These are phyloP conservation scores for Rhingia rostrata DNA, from an alignment of 2,888 invertebrate genomes.

Conservation along the genomic window DNA sequence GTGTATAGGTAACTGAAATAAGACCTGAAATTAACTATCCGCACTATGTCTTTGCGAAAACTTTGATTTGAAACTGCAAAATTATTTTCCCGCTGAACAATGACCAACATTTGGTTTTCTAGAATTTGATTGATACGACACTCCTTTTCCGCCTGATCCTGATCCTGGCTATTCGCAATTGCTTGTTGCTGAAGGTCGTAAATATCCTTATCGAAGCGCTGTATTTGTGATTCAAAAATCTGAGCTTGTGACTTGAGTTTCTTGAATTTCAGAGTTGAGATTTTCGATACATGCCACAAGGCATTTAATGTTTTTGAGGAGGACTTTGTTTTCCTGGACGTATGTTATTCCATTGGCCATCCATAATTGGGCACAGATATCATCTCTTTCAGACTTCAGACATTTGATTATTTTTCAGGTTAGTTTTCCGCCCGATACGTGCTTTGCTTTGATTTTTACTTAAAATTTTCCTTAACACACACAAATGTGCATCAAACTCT, in stretches of 20 bases:
- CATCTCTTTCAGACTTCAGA: conserved; percentile 79
- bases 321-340: conserved; percentile 76
- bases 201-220: conserved; percentile 79
- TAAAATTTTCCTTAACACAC: conserved; percentile 78
- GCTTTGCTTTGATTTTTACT: conserved; percentile 79
- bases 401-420: conserved; percentile 79
- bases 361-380: conserved; percentile 80
- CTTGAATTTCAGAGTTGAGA: conserved; percentile 78
- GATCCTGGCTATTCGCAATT: conserved; percentile 81
- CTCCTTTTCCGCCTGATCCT: conserved; percentile 77
- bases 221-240: conserved; percentile 80
- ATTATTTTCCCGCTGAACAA: conserved; percentile 80
- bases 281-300: conserved; percentile 81
- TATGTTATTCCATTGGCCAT: conserved; percentile 80
- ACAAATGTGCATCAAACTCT: too few relatives aligned
- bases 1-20: conserved; percentile 81
- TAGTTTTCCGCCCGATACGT: conserved; percentile 79
- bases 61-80: conserved; percentile 79
- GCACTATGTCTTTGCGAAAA: conserved; percentile 78
- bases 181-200: conserved; percentile 80
- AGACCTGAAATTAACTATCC: conserved; percentile 79
- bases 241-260: conserved; percentile 78
- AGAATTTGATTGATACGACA: conserved; percentile 79
- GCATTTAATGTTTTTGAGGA: conserved; percentile 78
- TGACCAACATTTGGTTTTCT: conserved; percentile 81